Evolutionary conservation across 2,888 invertebrate genomes (phyloP), one percentile per base, ranked within the genome.

Genomic region (Ormyrus labotus): DNA sequence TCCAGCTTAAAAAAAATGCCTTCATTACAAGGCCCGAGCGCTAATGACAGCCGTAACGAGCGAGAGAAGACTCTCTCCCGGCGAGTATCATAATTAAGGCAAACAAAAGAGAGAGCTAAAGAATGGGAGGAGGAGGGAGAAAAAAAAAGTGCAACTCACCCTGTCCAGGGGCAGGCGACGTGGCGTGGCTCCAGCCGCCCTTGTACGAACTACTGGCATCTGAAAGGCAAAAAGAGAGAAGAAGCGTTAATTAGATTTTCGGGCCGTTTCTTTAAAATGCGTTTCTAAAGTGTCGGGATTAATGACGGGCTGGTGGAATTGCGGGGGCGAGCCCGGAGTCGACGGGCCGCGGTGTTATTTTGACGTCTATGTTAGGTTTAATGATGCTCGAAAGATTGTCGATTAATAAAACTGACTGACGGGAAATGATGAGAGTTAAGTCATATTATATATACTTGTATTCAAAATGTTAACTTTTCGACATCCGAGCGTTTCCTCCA

Each of bases 151-250:
- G 80, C 48, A 81, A 87, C 90, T 90, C 77, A 90, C 90, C 90
- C 86, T 90, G 90, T 84, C 90, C 90, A 85, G 90, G 90, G 84
- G 90, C 90, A 82, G 90, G 90, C 84, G 90, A 90, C 70, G 90
- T 87, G 81, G 90, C 90, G 87, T 90, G 90, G 86, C 90, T 90
- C 90, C 90, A 90, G 87, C 90, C 90, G 82, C 90, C 90, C 86
- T 90, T 90, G 86, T 90, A 90, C 86, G 90, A 90, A 83, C 89
- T 89, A 87, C 90, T 89, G 85, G 90, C 90, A 90, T 90, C 90
- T 90, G 86, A 19, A 87, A 89, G 45, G 76, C 48, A 82, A 81
- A 78, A 72, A 67, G 77, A 64, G 69, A 63, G 6, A 75, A 78
- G 80, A 48, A n/a, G 45, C 50, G 60, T 77, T 80, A 82, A 82